Percentiles rank a stretch among this genome's conserved stretches.
phyloP scores from a whole-genome alignment of 2,113 vertebrate species.

The Todiramphus saurophagus region DNA sequence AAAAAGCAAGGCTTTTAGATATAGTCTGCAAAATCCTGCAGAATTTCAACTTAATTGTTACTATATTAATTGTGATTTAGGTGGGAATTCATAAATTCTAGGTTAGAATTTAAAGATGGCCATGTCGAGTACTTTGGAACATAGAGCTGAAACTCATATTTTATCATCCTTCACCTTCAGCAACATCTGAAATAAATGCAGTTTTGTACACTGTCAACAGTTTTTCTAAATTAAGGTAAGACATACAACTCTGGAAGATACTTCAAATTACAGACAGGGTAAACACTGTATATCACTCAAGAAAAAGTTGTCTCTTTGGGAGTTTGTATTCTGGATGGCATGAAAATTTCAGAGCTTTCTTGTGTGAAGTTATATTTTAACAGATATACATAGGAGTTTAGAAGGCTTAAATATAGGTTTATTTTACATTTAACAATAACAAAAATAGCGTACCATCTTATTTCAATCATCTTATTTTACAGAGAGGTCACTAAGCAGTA shows the following conservation, averaged over 20 bases:
- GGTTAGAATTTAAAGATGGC: neutral
- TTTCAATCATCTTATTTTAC: neutral
- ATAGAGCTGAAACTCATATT: neutral
- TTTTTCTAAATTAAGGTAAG: neutral
- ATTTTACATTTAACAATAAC: neutral
- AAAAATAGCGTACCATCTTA: neutral
- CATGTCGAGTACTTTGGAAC: neutral
- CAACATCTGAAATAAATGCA: neutral
- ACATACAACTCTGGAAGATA: neutral
- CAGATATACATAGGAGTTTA: neutral
- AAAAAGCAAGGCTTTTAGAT: neutral
- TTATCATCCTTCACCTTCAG: neutral
- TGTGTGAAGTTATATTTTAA: neutral
- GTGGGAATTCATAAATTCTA: accelerated
- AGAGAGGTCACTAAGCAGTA: neutral
- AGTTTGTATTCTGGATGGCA: neutral
- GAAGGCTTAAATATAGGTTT: neutral
- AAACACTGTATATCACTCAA: neutral
- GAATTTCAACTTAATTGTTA: neutral
- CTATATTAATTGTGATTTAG: neutral
- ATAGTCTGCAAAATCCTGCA: neutral
- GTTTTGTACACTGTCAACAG: neutral
- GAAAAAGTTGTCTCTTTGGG: neutral
- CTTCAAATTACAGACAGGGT: neutral
- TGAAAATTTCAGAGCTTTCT: neutral